Conservation (phyloP, 2,888 invertebrate species). For the Acrobeloides nanus region DNA sequence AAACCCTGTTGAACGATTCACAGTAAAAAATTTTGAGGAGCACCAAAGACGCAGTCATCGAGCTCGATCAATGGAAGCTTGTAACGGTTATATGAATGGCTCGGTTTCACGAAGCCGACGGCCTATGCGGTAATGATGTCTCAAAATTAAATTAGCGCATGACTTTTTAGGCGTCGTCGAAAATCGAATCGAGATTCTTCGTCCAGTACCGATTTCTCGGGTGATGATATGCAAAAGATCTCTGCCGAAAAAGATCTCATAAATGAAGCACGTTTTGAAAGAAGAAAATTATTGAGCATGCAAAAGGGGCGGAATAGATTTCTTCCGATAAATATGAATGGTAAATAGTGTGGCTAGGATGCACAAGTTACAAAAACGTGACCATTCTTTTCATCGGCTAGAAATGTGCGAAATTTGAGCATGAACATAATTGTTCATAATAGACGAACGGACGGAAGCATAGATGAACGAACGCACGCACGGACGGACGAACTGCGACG, state of each 20-base stretch:
- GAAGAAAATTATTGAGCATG: constrained; percentile 27
- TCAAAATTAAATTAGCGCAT: neutral
- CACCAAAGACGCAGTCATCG: neutral
- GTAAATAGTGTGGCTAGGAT: constrained; percentile 15
- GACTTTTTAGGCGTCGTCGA: constrained; percentile 1
- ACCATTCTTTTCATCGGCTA: too few relatives aligned
- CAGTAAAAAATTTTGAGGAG: neutral
- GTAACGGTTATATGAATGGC: too few relatives aligned
- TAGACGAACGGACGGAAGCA: too few relatives aligned
- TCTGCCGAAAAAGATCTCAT: constrained; percentile 16
- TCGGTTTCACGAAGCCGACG: too few relatives aligned
- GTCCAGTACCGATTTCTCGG: neutral
- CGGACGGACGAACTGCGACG: too few relatives aligned
- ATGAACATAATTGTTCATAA: too few relatives aligned
- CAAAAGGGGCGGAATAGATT: constrained; percentile 29
- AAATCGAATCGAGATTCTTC: constrained; percentile 4
- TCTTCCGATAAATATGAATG: constrained; percentile 43
- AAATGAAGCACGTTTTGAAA: constrained; percentile 28
- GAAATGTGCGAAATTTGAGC: too few relatives aligned
- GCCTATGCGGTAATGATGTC: too few relatives aligned
- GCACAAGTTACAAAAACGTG: too few relatives aligned
- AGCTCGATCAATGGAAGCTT: neutral
- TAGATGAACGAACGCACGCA: too few relatives aligned
- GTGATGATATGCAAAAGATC: constrained; percentile 1
- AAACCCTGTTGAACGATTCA: constrained; percentile 17